Base-by-base conservation (phyloP, 1,140 invertebrate genomes). In the Eulimnadia texana region DNA sequence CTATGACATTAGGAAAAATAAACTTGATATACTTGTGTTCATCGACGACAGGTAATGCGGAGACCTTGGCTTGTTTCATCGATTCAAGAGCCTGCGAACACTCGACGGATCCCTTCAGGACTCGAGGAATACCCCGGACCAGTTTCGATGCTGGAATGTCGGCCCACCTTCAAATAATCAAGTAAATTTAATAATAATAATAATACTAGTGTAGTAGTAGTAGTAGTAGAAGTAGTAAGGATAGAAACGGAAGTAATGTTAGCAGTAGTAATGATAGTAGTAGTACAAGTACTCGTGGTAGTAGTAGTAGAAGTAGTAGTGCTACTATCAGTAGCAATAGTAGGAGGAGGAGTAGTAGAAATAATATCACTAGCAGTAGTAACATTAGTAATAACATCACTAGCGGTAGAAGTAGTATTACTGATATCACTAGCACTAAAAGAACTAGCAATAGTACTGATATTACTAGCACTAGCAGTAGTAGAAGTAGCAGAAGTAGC, bases 371-470 rank as follows among this genome's bases (percentile, higher is more conserved):
- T 27, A 65, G 16, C 16, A 42, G 33, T 9, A 6, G 16, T 6
- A 42, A n/a, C 16, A 42, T 6, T 9, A 9, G 16, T 6, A 42
- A 9, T 9, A 16, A 42, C 16, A 42, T 9, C 16, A 9, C 6
- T 9, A 42, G 16, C 16, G 16, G 33, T 9, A 9, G 16, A 16
- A 42, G 6, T 16, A 16, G 16, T 16, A 9, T 9, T 9, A 42
- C 6, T 6, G 33, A 9, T 42, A 42, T 9, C 42, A 65, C 65
- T 64, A n/a, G n/a, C n/a, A n/a, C n/a, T 42, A 42, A 42, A 9
- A 42, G 33, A 42, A 6, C 6, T 6, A 42, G n/a, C 16, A 42
- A 16, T 9, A 9, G 16, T 6, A 42, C 16, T 9, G 33, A 42
- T 42, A 42, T 9, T 42, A 9, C 6, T 9, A 42, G 16, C 16